Evolutionary conservation across 2,113 vertebrate genomes (phyloP).

Genomic region (Raja brachyura): DNA sequence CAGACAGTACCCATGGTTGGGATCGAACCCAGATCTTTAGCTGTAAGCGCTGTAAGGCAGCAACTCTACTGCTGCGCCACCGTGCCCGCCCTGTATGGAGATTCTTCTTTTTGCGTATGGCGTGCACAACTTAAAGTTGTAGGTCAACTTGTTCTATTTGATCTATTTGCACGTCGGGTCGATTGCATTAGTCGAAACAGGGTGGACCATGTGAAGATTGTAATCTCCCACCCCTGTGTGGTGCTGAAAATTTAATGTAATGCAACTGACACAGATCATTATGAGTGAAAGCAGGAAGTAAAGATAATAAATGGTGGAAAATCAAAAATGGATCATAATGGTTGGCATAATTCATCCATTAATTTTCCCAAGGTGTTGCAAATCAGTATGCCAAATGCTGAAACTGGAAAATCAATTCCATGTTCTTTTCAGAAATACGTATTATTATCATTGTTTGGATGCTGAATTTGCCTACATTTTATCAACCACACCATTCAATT

Average conservation of each 20-base stretch:
- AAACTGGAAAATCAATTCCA: not conserved
- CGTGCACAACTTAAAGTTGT: too few species aligned
- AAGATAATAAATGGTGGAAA: not conserved
- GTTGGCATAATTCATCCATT: not conserved
- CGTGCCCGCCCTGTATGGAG: too few species aligned
- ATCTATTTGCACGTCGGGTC: too few species aligned
- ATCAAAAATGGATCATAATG: not conserved
- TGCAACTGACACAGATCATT: not conserved
- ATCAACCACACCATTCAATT: not conserved
- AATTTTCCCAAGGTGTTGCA: not conserved
- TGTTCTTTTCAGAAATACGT: not conserved
- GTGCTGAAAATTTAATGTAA: not conserved
- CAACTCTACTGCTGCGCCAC: too few species aligned
- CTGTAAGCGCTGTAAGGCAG: too few species aligned
- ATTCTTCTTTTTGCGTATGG: too few species aligned
- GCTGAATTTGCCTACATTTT: not conserved
- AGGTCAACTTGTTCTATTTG: too few species aligned
- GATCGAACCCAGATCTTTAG: too few species aligned
- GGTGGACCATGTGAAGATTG: too few species aligned
- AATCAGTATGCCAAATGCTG: not conserved
- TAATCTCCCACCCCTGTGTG: too few species aligned
- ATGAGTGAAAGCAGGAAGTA: not conserved
- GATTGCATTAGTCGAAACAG: too few species aligned
- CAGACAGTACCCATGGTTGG: too few species aligned
- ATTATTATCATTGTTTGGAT: not conserved